These are phyloP conservation scores for Acanthochromis polyacanthus DNA, from an alignment of 2,113 vertebrate species.

Conservation along the genomic window DNA sequence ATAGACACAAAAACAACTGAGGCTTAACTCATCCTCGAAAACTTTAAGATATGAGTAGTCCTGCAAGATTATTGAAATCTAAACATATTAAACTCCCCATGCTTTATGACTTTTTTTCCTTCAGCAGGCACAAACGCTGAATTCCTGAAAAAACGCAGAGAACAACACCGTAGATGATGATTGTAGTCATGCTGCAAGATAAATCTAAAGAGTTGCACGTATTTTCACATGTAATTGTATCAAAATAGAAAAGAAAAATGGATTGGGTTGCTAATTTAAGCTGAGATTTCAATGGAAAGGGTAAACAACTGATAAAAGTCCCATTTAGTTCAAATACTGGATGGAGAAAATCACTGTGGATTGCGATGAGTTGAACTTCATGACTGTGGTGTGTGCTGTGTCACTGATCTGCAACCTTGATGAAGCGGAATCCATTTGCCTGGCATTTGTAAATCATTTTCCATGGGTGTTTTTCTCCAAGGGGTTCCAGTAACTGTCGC, in stretches of 20 bases:
- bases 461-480: not conserved
- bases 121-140: not conserved
- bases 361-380: not conserved
- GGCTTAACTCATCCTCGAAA: too few species aligned
- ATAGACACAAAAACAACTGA: too few species aligned
- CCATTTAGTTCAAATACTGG: not conserved
- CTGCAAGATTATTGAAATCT: too few species aligned
- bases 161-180: too few species aligned
- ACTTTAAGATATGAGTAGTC: too few species aligned
- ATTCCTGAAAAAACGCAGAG: not conserved
- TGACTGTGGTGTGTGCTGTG: not conserved
- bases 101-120: not conserved
- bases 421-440: not conserved
- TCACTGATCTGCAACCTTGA: conserved; percentile 4
- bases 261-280: conserved; percentile 11
- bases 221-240: not conserved
- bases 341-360: conserved; percentile 20
- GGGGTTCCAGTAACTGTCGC: not conserved
- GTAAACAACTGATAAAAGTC: not conserved
- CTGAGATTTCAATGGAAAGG: not conserved
- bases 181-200: too few species aligned
- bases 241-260: conserved; percentile 2
- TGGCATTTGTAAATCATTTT: conserved; percentile 18
- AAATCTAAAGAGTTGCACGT: too few species aligned
- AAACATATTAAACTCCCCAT: too few species aligned